Evolutionary conservation across 2,888 invertebrate genomes (phyloP).

Genomic region (Drosophila neonasuta): DNA sequence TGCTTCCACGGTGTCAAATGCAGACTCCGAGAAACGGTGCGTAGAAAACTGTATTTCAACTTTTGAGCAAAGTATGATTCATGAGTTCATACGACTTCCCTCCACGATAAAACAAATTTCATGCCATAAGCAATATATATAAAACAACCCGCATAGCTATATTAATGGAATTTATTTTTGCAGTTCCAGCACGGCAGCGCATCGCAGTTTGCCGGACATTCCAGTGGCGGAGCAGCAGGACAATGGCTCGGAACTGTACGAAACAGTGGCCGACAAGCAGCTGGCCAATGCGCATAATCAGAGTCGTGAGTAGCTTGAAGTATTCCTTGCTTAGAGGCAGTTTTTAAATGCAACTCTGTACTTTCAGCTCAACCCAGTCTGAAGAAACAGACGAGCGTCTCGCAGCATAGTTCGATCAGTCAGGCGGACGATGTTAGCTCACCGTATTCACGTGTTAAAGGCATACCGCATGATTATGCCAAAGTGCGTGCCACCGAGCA

Average conservation of each 20-base stretch:
- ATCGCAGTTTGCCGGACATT: constrained; percentile 93
- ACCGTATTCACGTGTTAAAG: constrained; percentile 86
- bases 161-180: not conserved
- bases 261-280: constrained; percentile 88
- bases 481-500: constrained; percentile 82
- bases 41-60: no score
- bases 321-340: not conserved
- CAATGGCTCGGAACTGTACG: constrained; percentile 92
- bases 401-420: constrained; percentile 85
- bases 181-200: constrained; percentile 83
- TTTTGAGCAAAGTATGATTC: no score
- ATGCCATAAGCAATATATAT: no score
- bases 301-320: constrained; percentile 75
- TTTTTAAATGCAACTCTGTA: not conserved
- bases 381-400: constrained; percentile 83
- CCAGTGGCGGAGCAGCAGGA: constrained; percentile 89
- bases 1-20: constrained; percentile 80
- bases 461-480: constrained; percentile 87
- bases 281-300: constrained; percentile 77
- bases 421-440: constrained; percentile 85
- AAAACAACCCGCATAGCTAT: no score
- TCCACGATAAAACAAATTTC: no score
- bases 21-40: constrained; percentile 81
- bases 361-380: constrained; percentile 79
- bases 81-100: no score